Percentiles rank a stretch among this genome's conserved stretches.
Conservation (phyloP, 2,888 invertebrate genomes). For the Dicyrtoma fusca region DNA sequence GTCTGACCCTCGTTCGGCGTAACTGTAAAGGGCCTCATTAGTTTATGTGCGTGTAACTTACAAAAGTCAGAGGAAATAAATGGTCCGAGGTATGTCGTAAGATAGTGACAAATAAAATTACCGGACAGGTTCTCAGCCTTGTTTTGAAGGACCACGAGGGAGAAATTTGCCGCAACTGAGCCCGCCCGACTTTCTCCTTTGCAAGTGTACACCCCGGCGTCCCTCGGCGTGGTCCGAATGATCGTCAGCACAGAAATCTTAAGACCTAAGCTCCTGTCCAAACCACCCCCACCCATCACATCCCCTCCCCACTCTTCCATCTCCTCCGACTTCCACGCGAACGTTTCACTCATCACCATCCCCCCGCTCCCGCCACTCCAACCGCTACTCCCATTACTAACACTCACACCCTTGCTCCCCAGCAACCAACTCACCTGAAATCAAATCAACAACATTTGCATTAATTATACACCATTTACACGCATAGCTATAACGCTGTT, state of each 20-base stretch:
- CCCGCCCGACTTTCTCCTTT: constrained; percentile 81
- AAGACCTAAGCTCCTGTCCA: constrained; percentile 48
- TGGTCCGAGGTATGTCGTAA: no score
- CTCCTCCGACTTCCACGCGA: constrained; percentile 61
- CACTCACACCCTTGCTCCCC: constrained; percentile 48
- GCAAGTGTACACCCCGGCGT: constrained; percentile 76
- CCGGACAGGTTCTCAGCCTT: constrained; percentile 59
- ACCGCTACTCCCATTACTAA: constrained; percentile 44
- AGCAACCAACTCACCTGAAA: constrained; percentile 52
- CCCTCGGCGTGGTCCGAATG: constrained; percentile 72
- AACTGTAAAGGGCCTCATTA: no score
- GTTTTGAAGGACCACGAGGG: constrained; percentile 71
- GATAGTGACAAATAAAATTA: no score
- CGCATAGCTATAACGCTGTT: neutral
- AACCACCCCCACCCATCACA: neutral
- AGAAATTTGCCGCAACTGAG: constrained; percentile 73
- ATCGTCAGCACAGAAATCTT: constrained; percentile 75
- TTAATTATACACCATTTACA: no score
- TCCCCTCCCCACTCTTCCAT: constrained; percentile 64
- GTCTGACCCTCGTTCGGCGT: no score
- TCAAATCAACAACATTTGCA: constrained; percentile 14
- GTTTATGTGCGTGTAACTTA: no score
- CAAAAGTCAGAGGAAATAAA: no score
- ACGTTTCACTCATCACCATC: constrained; percentile 28
- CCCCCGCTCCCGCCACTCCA: constrained; percentile 34